Conservation (phyloP, 2,888 invertebrate species). For the Anaspis maculata region DNA sequence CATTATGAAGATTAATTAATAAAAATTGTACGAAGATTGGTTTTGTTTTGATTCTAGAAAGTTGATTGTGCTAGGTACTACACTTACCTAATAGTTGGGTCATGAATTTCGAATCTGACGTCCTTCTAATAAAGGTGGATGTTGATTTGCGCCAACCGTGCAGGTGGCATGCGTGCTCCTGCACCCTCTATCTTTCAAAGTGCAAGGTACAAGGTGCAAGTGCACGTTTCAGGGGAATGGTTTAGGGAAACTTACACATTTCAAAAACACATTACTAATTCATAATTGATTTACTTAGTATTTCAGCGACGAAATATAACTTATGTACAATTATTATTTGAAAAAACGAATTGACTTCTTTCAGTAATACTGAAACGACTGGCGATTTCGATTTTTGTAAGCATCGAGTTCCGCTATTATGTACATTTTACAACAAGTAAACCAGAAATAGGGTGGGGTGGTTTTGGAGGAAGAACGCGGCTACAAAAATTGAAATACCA, state of each 20-base stretch:
- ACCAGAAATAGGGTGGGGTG: slow-evolving; percentile 19
- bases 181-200: too few relatives aligned
- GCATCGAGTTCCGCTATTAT: slow-evolving; percentile 18
- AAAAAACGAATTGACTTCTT: slow-evolving; percentile 41
- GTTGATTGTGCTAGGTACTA: too few relatives aligned
- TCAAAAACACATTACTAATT: slow-evolving; percentile 42
- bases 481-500: slow-evolving; percentile 32
- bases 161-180: too few relatives aligned
- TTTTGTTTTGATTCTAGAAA: too few relatives aligned
- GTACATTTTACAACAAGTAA: slow-evolving; percentile 12
- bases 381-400: slow-evolving; percentile 32
- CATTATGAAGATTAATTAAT: not conserved
- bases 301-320: slow-evolving; percentile 40
- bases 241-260: slow-evolving; percentile 26
- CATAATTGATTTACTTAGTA: slow-evolving; percentile 38
- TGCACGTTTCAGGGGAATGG: too few relatives aligned
- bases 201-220: too few relatives aligned
- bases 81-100: too few relatives aligned
- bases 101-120: too few relatives aligned
- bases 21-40: too few relatives aligned
- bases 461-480: slow-evolving; percentile 18
- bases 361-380: slow-evolving; percentile 38
- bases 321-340: slow-evolving; percentile 41
- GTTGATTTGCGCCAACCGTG: too few relatives aligned
- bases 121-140: too few relatives aligned